Evolutionary conservation across 2,797 vertebrate genomes (phyloP).

Genomic region (Chrosomus eos): DNA sequence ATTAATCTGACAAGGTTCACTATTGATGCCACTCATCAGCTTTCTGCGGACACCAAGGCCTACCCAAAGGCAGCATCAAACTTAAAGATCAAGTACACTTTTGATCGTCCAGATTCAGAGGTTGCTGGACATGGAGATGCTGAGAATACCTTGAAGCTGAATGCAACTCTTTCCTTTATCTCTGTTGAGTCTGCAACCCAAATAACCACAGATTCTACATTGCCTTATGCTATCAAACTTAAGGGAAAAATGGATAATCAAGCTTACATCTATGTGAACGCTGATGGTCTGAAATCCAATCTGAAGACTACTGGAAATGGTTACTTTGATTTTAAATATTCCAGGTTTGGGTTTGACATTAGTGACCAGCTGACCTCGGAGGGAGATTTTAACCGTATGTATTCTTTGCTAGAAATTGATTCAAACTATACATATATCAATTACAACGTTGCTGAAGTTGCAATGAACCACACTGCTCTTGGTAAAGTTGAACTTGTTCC

Average conservation of each 20-base stretch:
- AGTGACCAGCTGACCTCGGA: conserved; percentile 83
- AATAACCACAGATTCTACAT: conserved; percentile 76
- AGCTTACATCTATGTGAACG: conserved; percentile 80
- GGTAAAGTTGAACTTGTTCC: conserved; percentile 81
- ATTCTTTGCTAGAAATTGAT: conserved; percentile 80
- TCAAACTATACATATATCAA: conserved; percentile 77
- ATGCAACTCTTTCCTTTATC: conserved; percentile 78
- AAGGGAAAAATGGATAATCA: conserved; percentile 80
- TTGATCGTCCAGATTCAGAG: conserved; percentile 71
- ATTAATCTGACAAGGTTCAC: conserved; percentile 75
- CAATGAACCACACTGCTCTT: conserved; percentile 78
- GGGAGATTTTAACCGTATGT: conserved; percentile 76
- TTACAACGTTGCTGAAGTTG: conserved; percentile 65
- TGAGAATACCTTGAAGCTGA: conserved; percentile 81
- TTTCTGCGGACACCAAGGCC: conserved; percentile 82
- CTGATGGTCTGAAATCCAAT: conserved; percentile 80
- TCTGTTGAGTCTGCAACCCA: conserved; percentile 81
- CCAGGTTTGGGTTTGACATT: conserved; percentile 76
- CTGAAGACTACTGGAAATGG: conserved; percentile 76
- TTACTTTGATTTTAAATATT: conserved; percentile 65
- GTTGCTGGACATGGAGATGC: conserved; percentile 73
- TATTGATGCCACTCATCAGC: conserved; percentile 83
- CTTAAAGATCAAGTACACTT: conserved; percentile 78
- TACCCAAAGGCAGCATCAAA: conserved; percentile 79
- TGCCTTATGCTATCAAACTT: conserved; percentile 69